These are phyloP conservation scores for Ooceraea biroi DNA, from an alignment of 1,140 invertebrate species.

Conservation along the genomic window DNA sequence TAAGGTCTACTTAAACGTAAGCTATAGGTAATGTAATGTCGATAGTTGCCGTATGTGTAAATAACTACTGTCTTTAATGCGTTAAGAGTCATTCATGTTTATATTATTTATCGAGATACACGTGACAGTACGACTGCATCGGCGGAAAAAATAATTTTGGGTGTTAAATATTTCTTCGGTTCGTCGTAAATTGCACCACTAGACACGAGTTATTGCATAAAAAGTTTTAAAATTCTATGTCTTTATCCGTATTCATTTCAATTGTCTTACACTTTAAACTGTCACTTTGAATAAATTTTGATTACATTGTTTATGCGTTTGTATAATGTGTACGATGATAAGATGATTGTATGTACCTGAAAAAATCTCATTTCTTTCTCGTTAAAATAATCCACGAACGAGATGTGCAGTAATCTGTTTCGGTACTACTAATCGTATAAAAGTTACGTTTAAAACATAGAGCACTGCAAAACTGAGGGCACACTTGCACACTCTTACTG, in stretches of 20 bases:
- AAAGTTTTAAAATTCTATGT: slow-evolving; percentile 47
- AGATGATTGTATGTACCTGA: background rate
- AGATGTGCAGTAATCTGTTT: background rate
- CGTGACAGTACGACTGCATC: background rate
- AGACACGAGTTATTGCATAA: slow-evolving; percentile 59
- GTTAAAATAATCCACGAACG: background rate
- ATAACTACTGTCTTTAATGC: slow-evolving; percentile 21
- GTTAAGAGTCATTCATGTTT: slow-evolving; percentile 22
- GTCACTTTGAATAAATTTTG: slow-evolving; percentile 45
- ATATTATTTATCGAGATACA: background rate
- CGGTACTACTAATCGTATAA: background rate
- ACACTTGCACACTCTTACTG: background rate
- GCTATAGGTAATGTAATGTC: slow-evolving; percentile 33
- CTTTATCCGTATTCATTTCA: slow-evolving; percentile 5
- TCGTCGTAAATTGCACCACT: slow-evolving; percentile 50
- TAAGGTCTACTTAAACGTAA: slow-evolving; percentile 48
- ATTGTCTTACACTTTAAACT: slow-evolving; percentile 24
- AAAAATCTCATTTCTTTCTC: background rate
- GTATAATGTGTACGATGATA: slow-evolving; percentile 13
- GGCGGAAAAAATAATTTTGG: slow-evolving; percentile 22
- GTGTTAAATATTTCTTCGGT: slow-evolving; percentile 19
- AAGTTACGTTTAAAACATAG: background rate
- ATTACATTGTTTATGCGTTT: slow-evolving; percentile 13
- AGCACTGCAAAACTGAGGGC: background rate
- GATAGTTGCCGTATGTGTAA: slow-evolving; percentile 26